Percentiles rank a stretch among this genome's conserved stretches.
These are phyloP conservation scores for Thymelicus sylvestris DNA, from an alignment of 2,888 invertebrate genomes.

Conservation along the genomic window DNA sequence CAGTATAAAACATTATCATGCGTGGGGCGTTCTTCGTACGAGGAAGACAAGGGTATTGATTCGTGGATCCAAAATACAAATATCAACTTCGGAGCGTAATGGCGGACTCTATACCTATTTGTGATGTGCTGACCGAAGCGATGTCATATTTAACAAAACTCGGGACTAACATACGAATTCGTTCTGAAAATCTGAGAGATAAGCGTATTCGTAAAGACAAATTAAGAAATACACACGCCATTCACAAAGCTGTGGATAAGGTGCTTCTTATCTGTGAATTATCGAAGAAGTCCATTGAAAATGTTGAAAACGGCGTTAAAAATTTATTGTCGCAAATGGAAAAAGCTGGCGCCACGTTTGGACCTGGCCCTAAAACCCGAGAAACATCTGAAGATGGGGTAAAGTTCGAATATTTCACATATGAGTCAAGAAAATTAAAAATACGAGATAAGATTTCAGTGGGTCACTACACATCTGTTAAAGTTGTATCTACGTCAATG, in stretches of 20 bases:
- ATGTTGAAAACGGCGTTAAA: constrained; percentile 71
- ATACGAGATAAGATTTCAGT: constrained; percentile 64
- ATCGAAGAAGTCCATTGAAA: constrained; percentile 76
- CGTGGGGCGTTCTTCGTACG: constrained; percentile 4
- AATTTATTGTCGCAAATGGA: constrained; percentile 61
- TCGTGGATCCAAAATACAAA: constrained; percentile 34
- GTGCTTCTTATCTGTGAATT: constrained; percentile 75
- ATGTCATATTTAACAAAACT: constrained; percentile 78
- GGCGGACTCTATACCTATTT: constrained; percentile 68
- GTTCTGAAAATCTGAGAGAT: constrained; percentile 69
- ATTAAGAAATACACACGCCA: constrained; percentile 68
- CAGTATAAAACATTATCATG: not conserved
- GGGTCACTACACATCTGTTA: constrained; percentile 67
- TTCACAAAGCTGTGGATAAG: constrained; percentile 73
- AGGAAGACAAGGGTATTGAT: constrained; percentile 19
- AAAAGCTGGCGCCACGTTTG: constrained; percentile 51
- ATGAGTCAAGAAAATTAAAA: constrained; percentile 59
- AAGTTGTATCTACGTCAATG: constrained; percentile 62
- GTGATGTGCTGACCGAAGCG: constrained; percentile 72
- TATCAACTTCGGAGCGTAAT: constrained; percentile 52
- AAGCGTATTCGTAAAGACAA: constrained; percentile 69
- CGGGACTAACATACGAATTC: constrained; percentile 69
- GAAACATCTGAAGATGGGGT: constrained; percentile 31
- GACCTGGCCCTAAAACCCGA: constrained; percentile 52
- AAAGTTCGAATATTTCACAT: constrained; percentile 57